phyloP scores from a whole-genome alignment of 2,888 invertebrate species.

The Diaperis boleti region DNA sequence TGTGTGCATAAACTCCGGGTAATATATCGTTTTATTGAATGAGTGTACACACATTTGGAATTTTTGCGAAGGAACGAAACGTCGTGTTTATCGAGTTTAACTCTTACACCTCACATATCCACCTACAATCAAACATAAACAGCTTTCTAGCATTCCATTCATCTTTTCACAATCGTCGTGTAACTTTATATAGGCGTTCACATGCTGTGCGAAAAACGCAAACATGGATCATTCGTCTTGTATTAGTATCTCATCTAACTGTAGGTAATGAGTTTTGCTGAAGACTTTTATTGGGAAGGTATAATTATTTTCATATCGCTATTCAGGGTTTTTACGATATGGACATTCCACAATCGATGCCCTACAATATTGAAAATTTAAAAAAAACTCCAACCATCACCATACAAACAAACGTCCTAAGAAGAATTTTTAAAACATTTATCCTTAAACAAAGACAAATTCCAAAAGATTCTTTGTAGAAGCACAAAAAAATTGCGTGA shows the following conservation, averaged over 20 bases:
- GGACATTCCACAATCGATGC: too few relatives aligned
- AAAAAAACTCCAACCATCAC: too few relatives aligned
- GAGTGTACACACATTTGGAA: conserved; percentile 12
- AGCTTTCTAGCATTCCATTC: conserved; percentile 60
- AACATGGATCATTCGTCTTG: conserved; percentile 36
- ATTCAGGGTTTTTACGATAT: too few relatives aligned
- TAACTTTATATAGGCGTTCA: conserved; percentile 24
- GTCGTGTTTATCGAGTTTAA: conserved; percentile 54
- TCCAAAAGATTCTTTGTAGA: not conserved
- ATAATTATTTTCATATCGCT: too few relatives aligned
- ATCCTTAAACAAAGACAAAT: too few relatives aligned
- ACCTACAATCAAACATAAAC: conserved; percentile 58
- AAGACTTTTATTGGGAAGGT: not conserved
- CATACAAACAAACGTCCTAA: too few relatives aligned
- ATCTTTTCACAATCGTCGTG: conserved; percentile 44
- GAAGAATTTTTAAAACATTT: too few relatives aligned
- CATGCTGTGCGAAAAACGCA: conserved; percentile 36
- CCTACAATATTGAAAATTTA: too few relatives aligned
- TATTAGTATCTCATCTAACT: conserved; percentile 20
- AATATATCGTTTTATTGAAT: conserved; percentile 25
- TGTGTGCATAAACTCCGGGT: conserved; percentile 19
- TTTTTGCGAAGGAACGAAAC: conserved; percentile 47
- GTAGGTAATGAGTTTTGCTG: conserved; percentile 13
- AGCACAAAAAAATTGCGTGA: conserved; percentile 2
- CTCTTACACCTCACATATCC: conserved; percentile 57